Evolutionary conservation across 2,888 invertebrate species (phyloP).

Genomic region (Steinernema scapterisci): DNA sequence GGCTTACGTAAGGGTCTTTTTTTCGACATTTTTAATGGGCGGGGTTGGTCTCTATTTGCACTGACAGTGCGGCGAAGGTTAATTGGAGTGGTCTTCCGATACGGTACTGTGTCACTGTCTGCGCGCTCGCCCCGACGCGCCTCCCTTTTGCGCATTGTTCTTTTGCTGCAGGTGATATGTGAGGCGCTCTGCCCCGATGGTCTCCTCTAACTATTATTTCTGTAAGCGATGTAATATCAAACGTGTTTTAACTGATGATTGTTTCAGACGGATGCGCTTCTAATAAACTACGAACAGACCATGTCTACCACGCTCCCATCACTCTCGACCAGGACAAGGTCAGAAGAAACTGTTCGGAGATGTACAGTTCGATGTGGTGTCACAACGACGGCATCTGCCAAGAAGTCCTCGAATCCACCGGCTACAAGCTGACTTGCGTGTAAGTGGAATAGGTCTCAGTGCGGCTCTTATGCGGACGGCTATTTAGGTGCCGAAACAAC

Average conservation of each 20-base stretch:
- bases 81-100: constrained; percentile 28
- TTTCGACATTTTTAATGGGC: not conserved
- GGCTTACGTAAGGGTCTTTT: no score
- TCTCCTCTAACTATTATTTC: constrained; percentile 16
- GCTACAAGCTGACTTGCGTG: not conserved
- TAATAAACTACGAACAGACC: not conserved
- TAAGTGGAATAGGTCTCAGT: not conserved
- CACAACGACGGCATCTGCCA: constrained; percentile 1
- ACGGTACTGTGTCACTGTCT: constrained; percentile 29
- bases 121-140: constrained; percentile 6
- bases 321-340: not conserved
- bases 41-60: not conserved
- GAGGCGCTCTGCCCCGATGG: constrained; percentile 12
- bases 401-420: not conserved
- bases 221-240: not conserved
- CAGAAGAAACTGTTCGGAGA: not conserved
- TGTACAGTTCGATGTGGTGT: not conserved
- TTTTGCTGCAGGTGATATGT: constrained; percentile 33
- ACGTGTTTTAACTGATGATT: not conserved
- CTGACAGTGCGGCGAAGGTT: not conserved
- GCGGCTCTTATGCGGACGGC: not conserved
- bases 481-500: not conserved
- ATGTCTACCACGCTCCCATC: not conserved
- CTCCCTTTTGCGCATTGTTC: constrained; percentile 35
- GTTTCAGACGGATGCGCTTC: constrained; percentile 16